Conservation (phyloP, 2,113 vertebrate species). For the Chaetura pelagica region DNA sequence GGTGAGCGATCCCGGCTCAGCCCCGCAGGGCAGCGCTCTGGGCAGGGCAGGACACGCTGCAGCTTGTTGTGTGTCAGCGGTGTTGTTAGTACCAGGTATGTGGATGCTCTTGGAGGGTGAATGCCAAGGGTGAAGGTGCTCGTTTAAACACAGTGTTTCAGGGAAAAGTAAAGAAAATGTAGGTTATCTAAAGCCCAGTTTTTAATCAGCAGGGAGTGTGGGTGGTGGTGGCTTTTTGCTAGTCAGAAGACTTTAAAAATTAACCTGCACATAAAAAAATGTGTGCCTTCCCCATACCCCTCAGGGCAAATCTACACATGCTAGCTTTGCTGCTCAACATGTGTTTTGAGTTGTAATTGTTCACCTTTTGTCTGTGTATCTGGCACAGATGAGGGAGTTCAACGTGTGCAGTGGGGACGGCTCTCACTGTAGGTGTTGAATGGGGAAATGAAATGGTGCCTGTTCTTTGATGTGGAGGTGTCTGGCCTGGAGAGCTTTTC, state of each 20-base stretch:
- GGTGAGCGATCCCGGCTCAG: background rate
- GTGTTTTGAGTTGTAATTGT: background rate
- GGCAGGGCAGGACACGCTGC: background rate
- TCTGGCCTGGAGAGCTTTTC: background rate
- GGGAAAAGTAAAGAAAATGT: background rate
- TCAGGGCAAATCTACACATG: fast-evolving
- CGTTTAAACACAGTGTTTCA: fast-evolving
- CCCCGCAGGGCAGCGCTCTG: background rate
- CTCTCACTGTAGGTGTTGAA: background rate
- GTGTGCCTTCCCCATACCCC: background rate
- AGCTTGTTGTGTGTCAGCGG: background rate
- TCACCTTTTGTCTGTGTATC: background rate
- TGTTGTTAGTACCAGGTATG: fast-evolving
- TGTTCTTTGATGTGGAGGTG: background rate
- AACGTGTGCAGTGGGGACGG: fast-evolving
- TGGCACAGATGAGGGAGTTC: background rate
- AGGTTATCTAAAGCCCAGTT: fast-evolving
- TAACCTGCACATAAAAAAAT: fast-evolving
- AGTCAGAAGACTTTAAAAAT: background rate
- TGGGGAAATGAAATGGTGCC: fast-evolving
- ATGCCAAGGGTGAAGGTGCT: background rate
- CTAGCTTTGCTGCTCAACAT: background rate
- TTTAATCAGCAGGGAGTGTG: background rate
- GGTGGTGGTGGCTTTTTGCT: background rate
- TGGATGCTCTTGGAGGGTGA: background rate